Percentiles rank a stretch among this genome's conserved stretches.
Conservation (phyloP, 2,113 vertebrate species). For the Rynchops niger region DNA sequence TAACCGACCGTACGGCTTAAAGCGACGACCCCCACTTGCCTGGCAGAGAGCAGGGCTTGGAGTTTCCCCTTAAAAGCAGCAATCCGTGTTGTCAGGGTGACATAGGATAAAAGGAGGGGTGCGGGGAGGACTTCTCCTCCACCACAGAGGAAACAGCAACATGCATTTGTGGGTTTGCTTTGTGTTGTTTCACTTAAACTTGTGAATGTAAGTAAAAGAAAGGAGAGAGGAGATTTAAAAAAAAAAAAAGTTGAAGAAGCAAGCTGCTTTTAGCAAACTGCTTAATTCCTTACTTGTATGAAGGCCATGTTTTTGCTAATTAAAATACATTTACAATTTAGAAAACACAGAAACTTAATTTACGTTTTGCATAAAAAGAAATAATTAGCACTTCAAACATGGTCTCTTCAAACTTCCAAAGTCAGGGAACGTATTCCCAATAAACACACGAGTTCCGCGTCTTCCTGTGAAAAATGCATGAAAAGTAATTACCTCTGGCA, state of each 20-base stretch:
- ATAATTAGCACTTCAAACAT: not conserved
- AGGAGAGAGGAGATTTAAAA: not conserved
- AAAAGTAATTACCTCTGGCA: not conserved
- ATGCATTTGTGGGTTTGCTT: fast-evolving
- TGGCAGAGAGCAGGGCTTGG: not conserved
- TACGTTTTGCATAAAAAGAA: not conserved
- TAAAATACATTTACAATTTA: not conserved
- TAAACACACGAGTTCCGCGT: fast-evolving
- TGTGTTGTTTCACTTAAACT: not conserved
- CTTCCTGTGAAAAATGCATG: fast-evolving
- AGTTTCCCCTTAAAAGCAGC: not conserved
- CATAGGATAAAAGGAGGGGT: fast-evolving
- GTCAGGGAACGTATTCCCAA: not conserved
- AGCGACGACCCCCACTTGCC: not conserved
- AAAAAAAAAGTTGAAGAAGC: not conserved
- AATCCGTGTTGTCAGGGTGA: not conserved
- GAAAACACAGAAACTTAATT: not conserved
- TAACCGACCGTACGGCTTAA: fast-evolving
- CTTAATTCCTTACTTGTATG: not conserved
- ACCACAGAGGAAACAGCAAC: not conserved
- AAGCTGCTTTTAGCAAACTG: not conserved
- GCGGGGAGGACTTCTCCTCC: fast-evolving
- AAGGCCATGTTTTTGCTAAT: not conserved
- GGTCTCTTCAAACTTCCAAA: not conserved
- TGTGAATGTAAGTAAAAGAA: not conserved